A percentile compares a stretch with the other conserved stretches of the same genome.
These are phyloP conservation scores for Natrix natrix DNA, from an alignment of 2,797 vertebrate genomes.

Conservation along the genomic window DNA sequence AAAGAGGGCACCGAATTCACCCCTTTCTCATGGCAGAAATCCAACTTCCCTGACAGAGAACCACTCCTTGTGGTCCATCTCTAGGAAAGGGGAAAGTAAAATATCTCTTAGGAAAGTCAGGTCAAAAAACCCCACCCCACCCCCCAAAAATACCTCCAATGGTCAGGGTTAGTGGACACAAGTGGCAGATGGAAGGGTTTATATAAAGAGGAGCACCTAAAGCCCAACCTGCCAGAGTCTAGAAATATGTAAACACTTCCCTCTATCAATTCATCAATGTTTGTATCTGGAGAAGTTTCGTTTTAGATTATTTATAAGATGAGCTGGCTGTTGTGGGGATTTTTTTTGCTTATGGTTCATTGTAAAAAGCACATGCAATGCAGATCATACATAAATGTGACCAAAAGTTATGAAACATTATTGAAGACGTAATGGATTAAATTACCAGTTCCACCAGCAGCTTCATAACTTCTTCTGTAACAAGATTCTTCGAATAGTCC, in stretches of 20 bases:
- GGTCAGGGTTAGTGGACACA: not conserved
- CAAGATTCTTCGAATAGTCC: constrained; percentile 96
- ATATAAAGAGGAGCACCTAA: not conserved
- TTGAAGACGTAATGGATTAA: not conserved
- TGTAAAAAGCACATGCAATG: not conserved
- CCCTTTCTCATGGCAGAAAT: not conserved
- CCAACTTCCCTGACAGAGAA: not conserved
- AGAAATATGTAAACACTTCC: not conserved
- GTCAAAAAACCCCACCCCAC: not conserved
- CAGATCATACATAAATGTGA: not conserved
- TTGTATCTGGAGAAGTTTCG: not conserved
- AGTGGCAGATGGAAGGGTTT: not conserved
- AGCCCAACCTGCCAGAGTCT: not conserved
- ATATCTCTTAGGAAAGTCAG: not conserved
- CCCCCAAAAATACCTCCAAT: not conserved
- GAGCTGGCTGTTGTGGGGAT: not conserved
- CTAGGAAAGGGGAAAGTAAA: not conserved
- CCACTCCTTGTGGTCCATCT: not conserved
- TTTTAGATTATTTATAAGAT: too few relatives aligned
- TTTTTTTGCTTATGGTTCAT: not conserved
- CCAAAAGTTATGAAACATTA: not conserved
- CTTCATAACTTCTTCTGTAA: constrained; percentile 89
- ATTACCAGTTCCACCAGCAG: constrained; percentile 90
- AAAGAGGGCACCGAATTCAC: not conserved
- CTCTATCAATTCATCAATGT: not conserved